These are phyloP conservation scores for Tenthredo notha DNA, from an alignment of 2,888 invertebrate genomes.

Conservation along the genomic window DNA sequence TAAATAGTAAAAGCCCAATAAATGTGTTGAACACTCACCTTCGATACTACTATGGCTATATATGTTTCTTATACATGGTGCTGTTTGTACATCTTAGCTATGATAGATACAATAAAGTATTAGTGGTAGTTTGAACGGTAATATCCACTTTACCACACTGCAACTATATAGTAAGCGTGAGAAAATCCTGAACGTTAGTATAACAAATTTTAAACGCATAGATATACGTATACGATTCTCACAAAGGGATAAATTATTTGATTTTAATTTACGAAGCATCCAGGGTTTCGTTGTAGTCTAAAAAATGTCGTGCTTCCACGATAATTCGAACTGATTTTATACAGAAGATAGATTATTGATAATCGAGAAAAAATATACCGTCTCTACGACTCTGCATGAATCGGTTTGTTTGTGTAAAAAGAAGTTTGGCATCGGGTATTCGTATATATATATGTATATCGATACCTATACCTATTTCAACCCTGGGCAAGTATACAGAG, in stretches of 20 bases:
- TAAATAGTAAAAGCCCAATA: conserved; percentile 45
- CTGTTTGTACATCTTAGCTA: conserved; percentile 20
- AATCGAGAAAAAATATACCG: conserved; percentile 16
- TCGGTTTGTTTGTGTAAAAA: conserved; percentile 27
- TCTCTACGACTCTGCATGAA: neutral
- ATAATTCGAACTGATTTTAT: neutral
- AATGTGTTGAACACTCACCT: conserved; percentile 38
- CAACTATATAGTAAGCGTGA: neutral
- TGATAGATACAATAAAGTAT: conserved; percentile 47
- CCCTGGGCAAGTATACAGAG: conserved; percentile 18
- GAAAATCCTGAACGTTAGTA: neutral
- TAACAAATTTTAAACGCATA: neutral
- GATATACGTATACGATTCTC: no score
- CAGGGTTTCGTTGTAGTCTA: no score
- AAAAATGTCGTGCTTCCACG: no score
- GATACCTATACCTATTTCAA: neutral
- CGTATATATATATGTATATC: neutral
- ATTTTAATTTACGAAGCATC: neutral
- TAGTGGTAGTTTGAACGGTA: conserved; percentile 43
- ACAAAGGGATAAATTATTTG: neutral
- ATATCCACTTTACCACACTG: conserved; percentile 24
- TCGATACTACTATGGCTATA: neutral
- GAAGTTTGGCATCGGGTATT: conserved; percentile 14
- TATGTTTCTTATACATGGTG: neutral
- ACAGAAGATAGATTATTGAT: neutral